Conservation (phyloP, 1,140 invertebrate genomes). For the Leguminivora glycinivorella region DNA sequence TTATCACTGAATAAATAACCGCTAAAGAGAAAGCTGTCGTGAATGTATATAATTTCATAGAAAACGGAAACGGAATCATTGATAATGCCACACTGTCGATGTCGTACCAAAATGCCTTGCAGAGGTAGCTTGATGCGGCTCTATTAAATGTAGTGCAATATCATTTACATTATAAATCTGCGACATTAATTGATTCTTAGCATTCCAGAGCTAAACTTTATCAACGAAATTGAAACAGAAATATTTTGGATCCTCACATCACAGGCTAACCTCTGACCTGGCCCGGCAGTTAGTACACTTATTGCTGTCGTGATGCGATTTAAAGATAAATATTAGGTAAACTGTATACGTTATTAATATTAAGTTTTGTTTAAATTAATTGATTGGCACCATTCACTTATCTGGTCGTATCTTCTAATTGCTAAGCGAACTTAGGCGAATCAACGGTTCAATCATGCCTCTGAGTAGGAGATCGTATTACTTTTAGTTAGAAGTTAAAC, state of each 20-base stretch:
- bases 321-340: conserved; percentile 10
- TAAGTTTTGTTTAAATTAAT: conserved; percentile 17
- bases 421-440: background rate
- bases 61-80: too few relatives aligned
- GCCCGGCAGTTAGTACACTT: background rate
- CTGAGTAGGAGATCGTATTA: too few relatives aligned
- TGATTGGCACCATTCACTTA: conserved; percentile 24
- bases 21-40: too few relatives aligned
- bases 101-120: too few relatives aligned
- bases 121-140: too few relatives aligned
- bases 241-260: background rate
- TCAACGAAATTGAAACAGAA: background rate
- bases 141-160: background rate
- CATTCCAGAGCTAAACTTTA: conserved; percentile 2
- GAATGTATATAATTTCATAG: too few relatives aligned
- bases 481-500: too few relatives aligned
- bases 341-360: background rate
- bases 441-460: background rate
- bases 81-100: too few relatives aligned
- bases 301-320: background rate
- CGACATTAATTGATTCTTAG: background rate
- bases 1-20: too few relatives aligned
- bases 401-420: background rate
- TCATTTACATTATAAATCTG: background rate
- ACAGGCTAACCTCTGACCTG: conserved; percentile 7